Conservation (phyloP, 2,888 invertebrate species). For the Artemia sp. region DNA sequence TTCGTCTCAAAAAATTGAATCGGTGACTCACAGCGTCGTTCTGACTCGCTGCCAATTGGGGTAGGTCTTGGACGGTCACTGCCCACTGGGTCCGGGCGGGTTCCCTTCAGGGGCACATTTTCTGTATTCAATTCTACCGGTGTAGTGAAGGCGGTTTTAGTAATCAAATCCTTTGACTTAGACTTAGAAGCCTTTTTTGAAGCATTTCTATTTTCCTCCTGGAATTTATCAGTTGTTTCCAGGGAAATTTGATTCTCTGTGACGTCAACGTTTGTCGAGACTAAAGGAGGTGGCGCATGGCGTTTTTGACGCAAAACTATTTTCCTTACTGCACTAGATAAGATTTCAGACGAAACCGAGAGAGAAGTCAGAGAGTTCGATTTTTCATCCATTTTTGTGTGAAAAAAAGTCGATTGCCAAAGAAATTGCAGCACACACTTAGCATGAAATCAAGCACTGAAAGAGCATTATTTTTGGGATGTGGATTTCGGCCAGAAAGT, state of each 20-base stretch:
- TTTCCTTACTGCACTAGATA: slow-evolving; percentile 7
- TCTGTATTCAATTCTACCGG: neutral
- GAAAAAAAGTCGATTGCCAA: neutral
- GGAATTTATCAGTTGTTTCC: neutral
- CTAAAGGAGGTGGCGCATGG: slow-evolving; percentile 14
- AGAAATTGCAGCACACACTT: neutral
- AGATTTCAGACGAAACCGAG: neutral
- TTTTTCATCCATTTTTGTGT: neutral
- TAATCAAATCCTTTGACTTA: neutral
- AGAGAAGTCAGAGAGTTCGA: neutral
- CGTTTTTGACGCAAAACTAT: slow-evolving; percentile 1
- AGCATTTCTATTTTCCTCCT: neutral
- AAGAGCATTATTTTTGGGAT: neutral
- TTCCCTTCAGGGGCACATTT: neutral
- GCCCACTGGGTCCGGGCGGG: slow-evolving; percentile 22
- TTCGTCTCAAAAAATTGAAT: slow-evolving; percentile 5
- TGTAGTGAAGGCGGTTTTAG: too few species aligned
- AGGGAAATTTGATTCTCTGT: neutral
- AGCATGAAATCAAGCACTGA: slow-evolving; percentile 12
- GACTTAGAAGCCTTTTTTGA: neutral
- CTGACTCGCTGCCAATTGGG: neutral
- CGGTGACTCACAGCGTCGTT: neutral
- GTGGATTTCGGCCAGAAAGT: slow-evolving; percentile 13
- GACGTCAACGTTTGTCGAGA: slow-evolving; percentile 1
- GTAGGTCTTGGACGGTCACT: neutral